These are phyloP conservation scores for Diprion similis DNA, from an alignment of 1,140 invertebrate genomes.

Conservation along the genomic window DNA sequence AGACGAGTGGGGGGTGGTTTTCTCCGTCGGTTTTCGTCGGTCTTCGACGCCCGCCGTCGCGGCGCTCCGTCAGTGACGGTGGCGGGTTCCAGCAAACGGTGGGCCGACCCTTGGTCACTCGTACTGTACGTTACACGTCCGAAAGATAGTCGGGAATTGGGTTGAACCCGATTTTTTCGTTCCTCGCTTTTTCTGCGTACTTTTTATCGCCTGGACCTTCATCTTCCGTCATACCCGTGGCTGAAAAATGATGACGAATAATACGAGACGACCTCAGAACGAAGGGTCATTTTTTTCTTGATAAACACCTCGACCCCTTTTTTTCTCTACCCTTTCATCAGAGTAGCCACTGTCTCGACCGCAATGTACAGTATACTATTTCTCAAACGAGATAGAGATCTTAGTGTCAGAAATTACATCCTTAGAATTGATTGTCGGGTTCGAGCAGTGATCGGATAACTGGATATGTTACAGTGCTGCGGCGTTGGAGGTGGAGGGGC, in stretches of 20 bases:
- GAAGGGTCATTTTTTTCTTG: too few relatives aligned
- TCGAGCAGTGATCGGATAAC: too few relatives aligned
- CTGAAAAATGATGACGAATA: too few relatives aligned
- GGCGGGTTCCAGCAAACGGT: conserved; percentile 1
- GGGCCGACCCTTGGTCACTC: background rate
- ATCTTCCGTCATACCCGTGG: background rate
- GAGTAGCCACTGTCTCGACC: too few relatives aligned
- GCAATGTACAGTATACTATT: too few relatives aligned
- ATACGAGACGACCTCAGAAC: too few relatives aligned
- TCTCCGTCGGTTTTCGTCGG: background rate
- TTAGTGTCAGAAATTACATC: too few relatives aligned
- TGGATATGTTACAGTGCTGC: conserved; percentile 56
- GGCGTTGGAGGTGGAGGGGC: conserved; percentile 61
- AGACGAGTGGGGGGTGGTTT: background rate
- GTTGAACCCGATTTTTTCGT: too few relatives aligned
- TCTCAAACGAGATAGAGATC: too few relatives aligned
- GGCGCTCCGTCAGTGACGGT: conserved; percentile 3
- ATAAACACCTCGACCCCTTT: too few relatives aligned
- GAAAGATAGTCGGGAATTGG: background rate
- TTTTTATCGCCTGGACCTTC: background rate
- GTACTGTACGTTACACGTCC: background rate
- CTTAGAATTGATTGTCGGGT: too few relatives aligned
- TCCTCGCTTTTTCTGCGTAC: background rate
- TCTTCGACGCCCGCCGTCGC: background rate
- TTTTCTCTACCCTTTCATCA: too few relatives aligned